Conservation (phyloP, 2,113 vertebrate species). For the Hassar affinis region DNA sequence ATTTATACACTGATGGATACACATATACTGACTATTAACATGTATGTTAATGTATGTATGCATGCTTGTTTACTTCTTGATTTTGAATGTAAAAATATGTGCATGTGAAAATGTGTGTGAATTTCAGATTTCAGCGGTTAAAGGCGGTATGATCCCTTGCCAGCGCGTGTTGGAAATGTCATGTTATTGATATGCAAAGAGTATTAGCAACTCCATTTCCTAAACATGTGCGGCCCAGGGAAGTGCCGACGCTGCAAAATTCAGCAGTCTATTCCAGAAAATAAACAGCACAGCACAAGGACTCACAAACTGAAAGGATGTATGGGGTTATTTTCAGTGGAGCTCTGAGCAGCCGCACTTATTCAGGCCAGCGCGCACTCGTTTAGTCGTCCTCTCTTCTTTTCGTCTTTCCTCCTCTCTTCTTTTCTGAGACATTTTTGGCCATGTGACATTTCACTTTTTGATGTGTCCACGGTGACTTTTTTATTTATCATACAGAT, state of each 20-base stretch:
- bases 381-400: slow-evolving; percentile 7
- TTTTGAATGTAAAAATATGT: not conserved
- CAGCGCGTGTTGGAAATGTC: slow-evolving; percentile 8
- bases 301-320: slow-evolving; percentile 16
- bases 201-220: slow-evolving; percentile 18
- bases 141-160: not conserved
- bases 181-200: slow-evolving; percentile 28
- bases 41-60: no score
- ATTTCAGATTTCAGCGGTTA: slow-evolving; percentile 9
- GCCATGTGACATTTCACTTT: slow-evolving; percentile 23
- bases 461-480: not conserved
- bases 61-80: not conserved
- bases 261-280: slow-evolving; percentile 45
- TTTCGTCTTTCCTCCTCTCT: not conserved
- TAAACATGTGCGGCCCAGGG: not conserved
- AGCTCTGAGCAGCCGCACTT: slow-evolving; percentile 6
- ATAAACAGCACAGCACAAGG: slow-evolving; percentile 27
- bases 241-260: slow-evolving; percentile 25
- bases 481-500: not conserved
- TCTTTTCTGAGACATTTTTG: not conserved
- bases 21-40: not conserved
- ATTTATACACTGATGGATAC: not conserved
- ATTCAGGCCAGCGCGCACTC: slow-evolving; percentile 39
- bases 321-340: slow-evolving; percentile 29
- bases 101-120: not conserved